Base-by-base conservation (phyloP, 2,888 invertebrate species). In the Hemithea aestivaria region DNA sequence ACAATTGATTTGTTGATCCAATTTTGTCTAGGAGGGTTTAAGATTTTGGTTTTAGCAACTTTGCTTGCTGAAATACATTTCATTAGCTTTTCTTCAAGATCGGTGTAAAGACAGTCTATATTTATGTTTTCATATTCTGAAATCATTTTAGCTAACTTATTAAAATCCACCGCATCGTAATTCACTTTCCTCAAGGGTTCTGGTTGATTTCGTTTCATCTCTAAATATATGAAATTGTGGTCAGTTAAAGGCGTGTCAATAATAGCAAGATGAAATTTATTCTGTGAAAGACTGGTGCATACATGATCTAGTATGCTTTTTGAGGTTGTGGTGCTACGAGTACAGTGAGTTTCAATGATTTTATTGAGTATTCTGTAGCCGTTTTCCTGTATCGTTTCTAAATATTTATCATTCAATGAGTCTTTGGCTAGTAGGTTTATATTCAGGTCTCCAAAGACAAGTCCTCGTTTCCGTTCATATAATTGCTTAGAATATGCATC, bases 1-100 rank as follows among this genome's bases (percentile, higher is more conserved):
- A 48, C 36, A 9, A 56, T 40, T 1, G 11, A 8, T 37, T 45
- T 50, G 11, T 48, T 48, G 7, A 53, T 51, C 53, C 51, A 50
- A 7, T 51, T 42, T 9, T 36, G 7, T 20, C 9, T n/a, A 9
- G 46, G 46, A 6, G 7, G 25, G 8, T 46, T 42, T n/a, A 27
- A 1, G 1, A 32, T 31, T 29, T 46, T 46, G n/a, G 9, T 32
- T 35, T 32, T 31, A 16, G 10, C 35, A 7, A 11, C 23, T 35
- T 34, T 27, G 16, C 11, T 41, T 24, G 38, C 26, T 7, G 2
- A 7, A 2, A 36, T 26, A 6, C 24, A 2, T n/a, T 25, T 0
- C 20, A 31, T 7, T 12, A 33, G 6, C 23, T 22, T 22, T n/a
- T 38, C 8, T 29, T 40, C 35, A 7, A 25, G 5, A 23, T 20